Base-by-base conservation (phyloP, 2,113 vertebrate genomes). In the Perca flavescens region DNA sequence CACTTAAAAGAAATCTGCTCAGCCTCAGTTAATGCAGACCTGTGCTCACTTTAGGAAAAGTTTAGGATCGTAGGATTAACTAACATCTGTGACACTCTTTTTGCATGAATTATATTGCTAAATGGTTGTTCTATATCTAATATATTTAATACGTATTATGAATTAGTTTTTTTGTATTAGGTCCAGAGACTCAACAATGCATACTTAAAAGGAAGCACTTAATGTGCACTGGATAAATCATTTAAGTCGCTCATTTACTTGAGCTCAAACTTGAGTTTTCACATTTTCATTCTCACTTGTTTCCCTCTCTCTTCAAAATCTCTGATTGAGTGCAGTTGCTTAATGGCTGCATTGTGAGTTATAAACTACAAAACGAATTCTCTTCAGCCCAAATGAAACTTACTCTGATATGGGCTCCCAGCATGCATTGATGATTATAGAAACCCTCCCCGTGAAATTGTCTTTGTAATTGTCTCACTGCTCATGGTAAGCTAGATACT, bases 351-450 rank as follows among this genome's bases (percentile, higher is more conserved):
- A 83, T 88, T 87, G 92, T 87, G 87, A 90, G 91, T 93, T 90
- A 90, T 92, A 93, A 92, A 94, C 84, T 90, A 92, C 93, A 92
- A 94, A 69, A 94, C 92, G 84, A 93, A 93, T 93, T 92, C 80
- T 93, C 92, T 82, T 89, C 89, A 83, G 85, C 85, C 91, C 88
- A 93, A 93, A 93, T 91, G 92, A 91, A 94, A 93, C 85, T 88
- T 91, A 87, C 82, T 91, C 86, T 90, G 91, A 93, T 94, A 91
- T 83, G 80, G 87, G 82, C 81, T 93, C 91, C 81, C 92, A 93
- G 92, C 92, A 93, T 94, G 93, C 91, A 89, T 89, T 93, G 92
- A 92, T 94, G 89, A 94, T 92, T 94, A 94, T 94, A 90, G 93
- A 90, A 94, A 90, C 88, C 90, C 91, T 92, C 83, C 79, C 90